These are phyloP conservation scores for Arremon aurantiirostris DNA, from an alignment of 2,797 vertebrate species.

Conservation along the genomic window DNA sequence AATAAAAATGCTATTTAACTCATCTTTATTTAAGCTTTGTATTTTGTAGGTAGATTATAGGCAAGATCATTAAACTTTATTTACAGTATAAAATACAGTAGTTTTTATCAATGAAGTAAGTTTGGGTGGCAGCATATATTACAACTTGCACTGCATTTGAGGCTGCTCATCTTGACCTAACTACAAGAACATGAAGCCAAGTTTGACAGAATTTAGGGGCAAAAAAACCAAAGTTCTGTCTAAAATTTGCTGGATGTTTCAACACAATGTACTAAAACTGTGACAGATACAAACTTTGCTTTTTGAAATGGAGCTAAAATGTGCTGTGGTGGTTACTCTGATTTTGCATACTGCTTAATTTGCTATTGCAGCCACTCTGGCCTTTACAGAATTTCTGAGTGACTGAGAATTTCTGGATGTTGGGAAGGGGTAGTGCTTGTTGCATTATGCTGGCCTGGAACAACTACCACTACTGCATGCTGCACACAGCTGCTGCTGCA, in stretches of 20 bases:
- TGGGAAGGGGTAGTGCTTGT: neutral
- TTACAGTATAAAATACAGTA: constrained; percentile 67
- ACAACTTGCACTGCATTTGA: constrained; percentile 40
- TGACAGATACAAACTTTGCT: neutral
- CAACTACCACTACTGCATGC: neutral
- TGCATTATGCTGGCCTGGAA: constrained; percentile 20
- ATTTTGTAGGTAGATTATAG: constrained; percentile 61
- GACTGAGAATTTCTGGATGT: neutral
- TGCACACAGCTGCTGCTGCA: neutral
- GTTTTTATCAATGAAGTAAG: constrained; percentile 31
- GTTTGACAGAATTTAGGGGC: constrained; percentile 57
- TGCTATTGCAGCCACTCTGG: neutral
- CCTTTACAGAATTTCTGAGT: neutral
- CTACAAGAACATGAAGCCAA: constrained; percentile 37
- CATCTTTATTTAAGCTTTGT: constrained; percentile 68
- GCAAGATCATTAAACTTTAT: constrained; percentile 68
- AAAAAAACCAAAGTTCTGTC: constrained; percentile 4
- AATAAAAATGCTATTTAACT: constrained; percentile 57
- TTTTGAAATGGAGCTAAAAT: neutral
- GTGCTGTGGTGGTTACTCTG: neutral
- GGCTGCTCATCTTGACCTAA: constrained; percentile 23
- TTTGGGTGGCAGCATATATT: constrained; percentile 49
- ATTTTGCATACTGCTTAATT: neutral
- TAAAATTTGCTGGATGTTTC: neutral
- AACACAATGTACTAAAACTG: accelerated